phyloP scores from a whole-genome alignment of 2,797 vertebrate species.

The Coregonus ussuriensis region DNA sequence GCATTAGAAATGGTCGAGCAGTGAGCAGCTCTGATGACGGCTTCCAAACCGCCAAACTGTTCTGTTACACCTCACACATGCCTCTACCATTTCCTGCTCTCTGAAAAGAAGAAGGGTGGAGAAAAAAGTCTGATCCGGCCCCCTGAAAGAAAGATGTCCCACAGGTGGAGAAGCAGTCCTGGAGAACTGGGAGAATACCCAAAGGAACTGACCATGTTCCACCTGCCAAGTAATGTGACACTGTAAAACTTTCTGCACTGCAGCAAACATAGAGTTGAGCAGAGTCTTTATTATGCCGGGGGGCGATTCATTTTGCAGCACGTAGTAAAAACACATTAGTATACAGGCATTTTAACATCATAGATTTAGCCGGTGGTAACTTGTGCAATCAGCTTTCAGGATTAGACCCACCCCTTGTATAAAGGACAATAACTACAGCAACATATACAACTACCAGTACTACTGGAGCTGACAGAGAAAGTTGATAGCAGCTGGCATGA shows the following conservation, averaged over 20 bases:
- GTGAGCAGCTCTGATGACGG: conserved; percentile 17
- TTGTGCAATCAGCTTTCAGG: no score
- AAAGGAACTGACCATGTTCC: conserved; percentile 33
- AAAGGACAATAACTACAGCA: no score
- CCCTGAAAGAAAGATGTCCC: conserved; percentile 47
- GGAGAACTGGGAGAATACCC: conserved; percentile 17
- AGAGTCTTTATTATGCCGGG: no score
- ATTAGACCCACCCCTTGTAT: no score
- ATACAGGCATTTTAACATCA: no score
- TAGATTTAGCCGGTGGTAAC: no score
- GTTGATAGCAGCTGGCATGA: no score
- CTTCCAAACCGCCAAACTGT: conserved; percentile 18
- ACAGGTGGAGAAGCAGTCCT: conserved; percentile 46
- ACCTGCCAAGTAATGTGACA: conserved; percentile 44
- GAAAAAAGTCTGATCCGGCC: conserved; percentile 51
- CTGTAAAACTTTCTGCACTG: background rate
- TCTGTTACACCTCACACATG: conserved; percentile 11
- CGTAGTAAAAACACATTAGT: no score
- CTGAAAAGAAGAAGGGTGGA: background rate
- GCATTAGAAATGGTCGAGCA: conserved; percentile 8
- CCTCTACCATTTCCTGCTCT: conserved; percentile 1
- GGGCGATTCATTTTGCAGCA: no score
- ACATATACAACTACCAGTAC: no score
- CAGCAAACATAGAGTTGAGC: background rate
- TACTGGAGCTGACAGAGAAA: no score